Percentiles rank a stretch among this genome's conserved stretches.
These are phyloP conservation scores for Mya arenaria DNA, from an alignment of 1,140 invertebrate species.

Conservation along the genomic window DNA sequence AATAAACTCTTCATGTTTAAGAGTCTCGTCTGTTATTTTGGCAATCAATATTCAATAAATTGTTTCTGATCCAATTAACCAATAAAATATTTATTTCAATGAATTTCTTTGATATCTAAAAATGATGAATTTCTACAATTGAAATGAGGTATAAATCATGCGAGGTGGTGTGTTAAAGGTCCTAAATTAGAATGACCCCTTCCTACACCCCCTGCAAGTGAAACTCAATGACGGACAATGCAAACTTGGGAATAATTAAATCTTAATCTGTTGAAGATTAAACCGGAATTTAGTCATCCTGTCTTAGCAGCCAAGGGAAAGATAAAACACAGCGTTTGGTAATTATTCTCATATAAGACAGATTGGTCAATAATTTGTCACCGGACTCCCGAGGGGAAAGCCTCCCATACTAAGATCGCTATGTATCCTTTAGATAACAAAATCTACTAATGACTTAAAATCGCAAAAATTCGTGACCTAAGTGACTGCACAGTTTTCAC, in stretches of 20 bases:
- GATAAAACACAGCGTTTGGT: conserved; percentile 41
- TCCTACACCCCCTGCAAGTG: neutral
- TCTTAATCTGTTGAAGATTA: conserved; percentile 36
- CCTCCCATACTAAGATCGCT: neutral
- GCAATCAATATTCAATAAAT: too few relatives aligned
- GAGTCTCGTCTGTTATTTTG: too few relatives aligned
- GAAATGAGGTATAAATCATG: too few relatives aligned
- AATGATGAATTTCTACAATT: too few relatives aligned
- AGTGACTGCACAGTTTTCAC: neutral
- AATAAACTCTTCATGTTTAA: too few relatives aligned
- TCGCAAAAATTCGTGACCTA: neutral
- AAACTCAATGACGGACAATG: neutral
- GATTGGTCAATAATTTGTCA: conserved; percentile 31
- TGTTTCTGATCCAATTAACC: too few relatives aligned
- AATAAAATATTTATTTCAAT: too few relatives aligned
- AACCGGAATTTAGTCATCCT: neutral
- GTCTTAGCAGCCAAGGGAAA: neutral
- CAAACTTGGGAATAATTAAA: conserved; percentile 8
- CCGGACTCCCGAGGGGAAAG: neutral
- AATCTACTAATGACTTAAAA: neutral
- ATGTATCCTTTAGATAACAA: neutral
- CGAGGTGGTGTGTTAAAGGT: neutral
- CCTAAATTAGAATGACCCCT: neutral
- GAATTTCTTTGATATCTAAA: too few relatives aligned
- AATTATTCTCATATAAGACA: conserved; percentile 23